phyloP scores from a whole-genome alignment of 2,113 vertebrate species.

The Hippocampus zosterae region DNA sequence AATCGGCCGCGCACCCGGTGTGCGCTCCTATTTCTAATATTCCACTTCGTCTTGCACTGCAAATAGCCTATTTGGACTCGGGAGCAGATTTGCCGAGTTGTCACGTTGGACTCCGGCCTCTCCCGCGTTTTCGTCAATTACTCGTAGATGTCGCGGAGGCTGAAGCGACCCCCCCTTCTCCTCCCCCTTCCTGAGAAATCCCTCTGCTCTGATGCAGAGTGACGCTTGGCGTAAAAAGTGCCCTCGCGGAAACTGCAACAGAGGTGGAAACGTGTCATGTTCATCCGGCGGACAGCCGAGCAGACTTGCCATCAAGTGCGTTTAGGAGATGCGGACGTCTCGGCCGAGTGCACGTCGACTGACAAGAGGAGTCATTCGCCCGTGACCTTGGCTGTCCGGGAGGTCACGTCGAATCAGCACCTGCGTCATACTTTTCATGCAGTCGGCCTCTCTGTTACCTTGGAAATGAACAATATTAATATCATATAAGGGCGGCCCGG shows the following conservation, averaged over 20 bases:
- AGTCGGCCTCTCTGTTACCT: constrained; percentile 3
- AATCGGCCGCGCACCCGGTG: constrained; percentile 31
- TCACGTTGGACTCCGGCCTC: constrained; percentile 18
- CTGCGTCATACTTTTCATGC: constrained; percentile 22
- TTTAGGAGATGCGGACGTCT: constrained; percentile 39
- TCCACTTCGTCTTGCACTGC: constrained; percentile 4
- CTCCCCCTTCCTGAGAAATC: constrained; percentile 17
- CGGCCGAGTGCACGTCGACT: constrained; percentile 25
- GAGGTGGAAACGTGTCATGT: constrained; percentile 55
- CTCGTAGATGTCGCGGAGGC: constrained; percentile 32
- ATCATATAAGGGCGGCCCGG: too few species aligned
- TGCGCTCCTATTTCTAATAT: constrained; percentile 22
- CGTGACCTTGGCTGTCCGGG: constrained; percentile 10
- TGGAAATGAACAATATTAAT: not conserved
- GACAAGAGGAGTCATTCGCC: constrained; percentile 38
- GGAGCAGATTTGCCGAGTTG: constrained; percentile 20
- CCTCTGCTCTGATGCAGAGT: constrained; percentile 51
- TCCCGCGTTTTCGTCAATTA: constrained; percentile 44
- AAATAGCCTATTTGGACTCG: constrained; percentile 29
- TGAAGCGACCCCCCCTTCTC: constrained; percentile 30
- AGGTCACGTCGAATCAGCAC: constrained; percentile 47
- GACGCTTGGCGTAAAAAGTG: constrained; percentile 57
- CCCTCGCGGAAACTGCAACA: constrained; percentile 46
- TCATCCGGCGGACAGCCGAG: constrained; percentile 49
- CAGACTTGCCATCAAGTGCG: constrained; percentile 51